Evolutionary conservation across 2,797 vertebrate genomes (phyloP), one percentile per base, ranked within the genome.

Genomic region (Lemur catta): DNA sequence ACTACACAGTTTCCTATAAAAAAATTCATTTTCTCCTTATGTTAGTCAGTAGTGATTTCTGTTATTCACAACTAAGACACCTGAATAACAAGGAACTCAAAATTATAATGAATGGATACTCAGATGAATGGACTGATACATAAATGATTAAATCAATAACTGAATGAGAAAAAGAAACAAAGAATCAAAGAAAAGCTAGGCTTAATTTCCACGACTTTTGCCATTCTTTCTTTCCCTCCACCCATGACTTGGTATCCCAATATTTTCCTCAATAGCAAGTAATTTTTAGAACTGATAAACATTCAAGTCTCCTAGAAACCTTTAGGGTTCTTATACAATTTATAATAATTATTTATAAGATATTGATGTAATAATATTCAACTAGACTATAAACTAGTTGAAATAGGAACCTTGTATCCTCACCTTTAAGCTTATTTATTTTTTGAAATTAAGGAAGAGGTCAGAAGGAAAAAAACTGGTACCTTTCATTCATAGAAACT

Each of bases 321-420:
- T 11, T 71, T 8, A 78, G 8, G 12, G 9, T 93, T 74, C 74
- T 79, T 43, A 52, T 5, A 48, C 81, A 88, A 89, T 10, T 61
- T 59, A 90, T 46, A 71, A 87, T 76, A 95, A 82, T 65, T n/a
- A 89, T 59, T 89, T 46, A 46, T 90, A 79, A 81, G 22, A 78
- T 48, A 71, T 2, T 89, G 13, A 63, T 69, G 81, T 91, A 90
- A 69, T 71, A 87, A 35, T 43, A 17, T 78, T 93, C 41, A 92
- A 69, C 7, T 76, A 81, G 30, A 48, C 14, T 52, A 24, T 72
- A 17, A 96, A 82, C 63, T 71, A 46, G 28, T 35, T 75, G 33
- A 82, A 91, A 9, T 7, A 78, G 17, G 14, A 86, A 26, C 6
- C 1, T 24, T 82, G 6, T 50, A 14, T 80, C 46, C 30, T 71